Conservation (phyloP, 2,797 vertebrate genomes). For the Phoebastria nigripes region DNA sequence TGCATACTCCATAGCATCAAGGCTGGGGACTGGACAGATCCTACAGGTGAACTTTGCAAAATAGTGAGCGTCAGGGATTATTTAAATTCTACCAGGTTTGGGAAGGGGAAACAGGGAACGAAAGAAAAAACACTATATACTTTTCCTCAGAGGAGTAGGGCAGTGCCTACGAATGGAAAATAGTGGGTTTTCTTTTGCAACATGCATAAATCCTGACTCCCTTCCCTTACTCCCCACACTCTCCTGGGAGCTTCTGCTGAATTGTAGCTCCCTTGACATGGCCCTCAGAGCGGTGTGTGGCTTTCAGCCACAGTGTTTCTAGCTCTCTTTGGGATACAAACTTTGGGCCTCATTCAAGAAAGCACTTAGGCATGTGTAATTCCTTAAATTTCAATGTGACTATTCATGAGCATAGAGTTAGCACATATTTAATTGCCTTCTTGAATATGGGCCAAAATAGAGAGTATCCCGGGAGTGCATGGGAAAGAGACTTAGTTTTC, state of each 20-base stretch:
- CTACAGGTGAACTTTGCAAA: background rate
- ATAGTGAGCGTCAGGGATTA: background rate
- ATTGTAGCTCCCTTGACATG: background rate
- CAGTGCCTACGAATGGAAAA: background rate
- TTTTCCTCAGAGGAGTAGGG: background rate
- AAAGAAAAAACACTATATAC: background rate
- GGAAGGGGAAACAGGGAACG: background rate
- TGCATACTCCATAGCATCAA: fast-evolving
- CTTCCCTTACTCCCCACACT: background rate
- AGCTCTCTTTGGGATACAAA: slow-evolving; percentile 37
- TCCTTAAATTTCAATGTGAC: slow-evolving; percentile 61
- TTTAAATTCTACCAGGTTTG: background rate
- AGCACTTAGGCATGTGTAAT: slow-evolving; percentile 65
- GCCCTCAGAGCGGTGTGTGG: background rate
- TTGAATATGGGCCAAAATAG: slow-evolving; percentile 55
- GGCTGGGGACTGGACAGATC: background rate
- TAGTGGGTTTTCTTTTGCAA: background rate
- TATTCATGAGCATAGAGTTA: slow-evolving; percentile 54
- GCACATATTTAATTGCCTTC: slow-evolving; percentile 66
- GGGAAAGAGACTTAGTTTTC: slow-evolving; percentile 18
- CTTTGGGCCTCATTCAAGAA: slow-evolving; percentile 66
- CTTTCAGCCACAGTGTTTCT: slow-evolving; percentile 38
- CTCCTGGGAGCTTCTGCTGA: background rate
- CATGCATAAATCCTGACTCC: background rate
- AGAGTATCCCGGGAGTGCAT: slow-evolving; percentile 30